Percentiles rank a stretch among this genome's conserved stretches.
These are phyloP conservation scores for Epinotia nisella DNA, from an alignment of 2,888 invertebrate genomes.

Conservation along the genomic window DNA sequence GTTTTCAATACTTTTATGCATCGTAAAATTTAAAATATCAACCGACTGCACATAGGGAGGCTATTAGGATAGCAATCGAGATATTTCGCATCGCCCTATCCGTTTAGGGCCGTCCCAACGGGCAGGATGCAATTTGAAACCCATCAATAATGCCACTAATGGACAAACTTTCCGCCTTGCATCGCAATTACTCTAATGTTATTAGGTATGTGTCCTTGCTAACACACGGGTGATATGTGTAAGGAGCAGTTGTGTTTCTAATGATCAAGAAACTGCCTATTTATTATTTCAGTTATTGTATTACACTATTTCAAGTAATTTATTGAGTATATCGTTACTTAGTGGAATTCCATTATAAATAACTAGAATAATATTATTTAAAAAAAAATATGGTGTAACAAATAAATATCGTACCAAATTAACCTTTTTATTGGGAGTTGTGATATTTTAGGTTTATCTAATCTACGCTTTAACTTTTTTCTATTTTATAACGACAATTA, in stretches of 20 bases:
- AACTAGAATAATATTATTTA: no score
- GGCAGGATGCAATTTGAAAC: conserved; percentile 79
- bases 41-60: neutral
- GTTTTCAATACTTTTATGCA: neutral
- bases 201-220: conserved; percentile 67
- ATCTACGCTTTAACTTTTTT: no score
- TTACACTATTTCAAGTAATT: no score
- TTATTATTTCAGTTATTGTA: no score
- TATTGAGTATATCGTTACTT: no score
- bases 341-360: no score
- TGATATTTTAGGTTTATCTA: no score
- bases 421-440: no score
- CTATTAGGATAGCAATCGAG: conserved; percentile 11
- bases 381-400: no score
- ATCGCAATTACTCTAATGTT: conserved; percentile 79
- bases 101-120: conserved; percentile 64
- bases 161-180: conserved; percentile 77
- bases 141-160: conserved; percentile 79
- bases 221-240: conserved; percentile 50
- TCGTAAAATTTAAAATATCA: neutral
- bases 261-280: no score
- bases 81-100: conserved; percentile 39
- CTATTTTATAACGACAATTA: no score
- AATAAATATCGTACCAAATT: no score
- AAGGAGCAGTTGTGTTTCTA: conserved; percentile 8